Evolutionary conservation across 2,888 invertebrate species (phyloP), one percentile per base, ranked within the genome.

Genomic region (Aethes cnicana): DNA sequence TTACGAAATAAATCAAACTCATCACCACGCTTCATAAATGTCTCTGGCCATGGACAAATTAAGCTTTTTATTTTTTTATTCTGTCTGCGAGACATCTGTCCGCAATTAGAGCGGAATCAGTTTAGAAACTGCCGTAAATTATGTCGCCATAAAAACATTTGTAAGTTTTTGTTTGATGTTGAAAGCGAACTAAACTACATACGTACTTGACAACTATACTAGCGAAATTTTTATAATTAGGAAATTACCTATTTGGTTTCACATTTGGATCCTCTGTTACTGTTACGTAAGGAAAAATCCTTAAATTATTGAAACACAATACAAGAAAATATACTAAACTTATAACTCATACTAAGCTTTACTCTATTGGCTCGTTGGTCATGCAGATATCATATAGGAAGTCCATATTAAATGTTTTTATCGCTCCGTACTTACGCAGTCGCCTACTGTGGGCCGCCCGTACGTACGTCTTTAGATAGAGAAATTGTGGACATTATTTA

Each of bases 91-190:
- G 66, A 66, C 72, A 68, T 74, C 71, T 76, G 74, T 67, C 62
- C 53, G 57, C 64, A 74, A 74, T 80, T 73, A 75, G 66, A 64
- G 48, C 53, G 53, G 59, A 66, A 72, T 77, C 68, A 65, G 76
- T 76, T 73, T 68, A 54, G 62, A 37, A 35, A 46, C 36, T 8
- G 54, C 37, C 54, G 56, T 70, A 64, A 73, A 72, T 73, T 70
- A 74, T 64, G 56, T 39, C 16, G 56, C 54, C 50, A 61, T 74
- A 66, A 68, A 66, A 61, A 54, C 28, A 39, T 14, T 26, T 35
- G 36, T 16, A 50, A 16, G 28, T 21, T 50, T 26, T 36, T 7
- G 36, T 33, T 7, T 20, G 26, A 7, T 41, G 33, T 42, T 30
- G 42, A 23, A 35, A 21, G 28, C n/a, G 16, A 23, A 23, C 32